Conservation (phyloP, 2,888 invertebrate genomes). For the Leucania comma region DNA sequence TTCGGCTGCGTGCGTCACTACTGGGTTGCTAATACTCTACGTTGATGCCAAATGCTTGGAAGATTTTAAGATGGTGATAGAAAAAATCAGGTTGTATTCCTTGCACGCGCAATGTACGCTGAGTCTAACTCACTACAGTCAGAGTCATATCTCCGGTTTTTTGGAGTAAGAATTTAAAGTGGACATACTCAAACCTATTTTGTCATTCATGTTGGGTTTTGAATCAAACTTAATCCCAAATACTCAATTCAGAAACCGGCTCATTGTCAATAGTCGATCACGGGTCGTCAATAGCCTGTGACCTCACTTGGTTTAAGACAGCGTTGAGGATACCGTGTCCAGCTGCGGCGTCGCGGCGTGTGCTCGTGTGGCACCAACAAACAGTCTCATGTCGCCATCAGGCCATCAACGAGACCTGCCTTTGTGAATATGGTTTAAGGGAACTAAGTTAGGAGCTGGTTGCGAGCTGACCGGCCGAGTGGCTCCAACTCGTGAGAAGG, state of each 20-base stretch:
- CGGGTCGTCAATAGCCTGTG: neutral
- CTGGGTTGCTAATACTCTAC: too few species aligned
- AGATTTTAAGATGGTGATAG: neutral
- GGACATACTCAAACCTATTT: too few species aligned
- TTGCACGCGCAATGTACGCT: neutral
- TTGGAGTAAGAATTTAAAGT: too few species aligned
- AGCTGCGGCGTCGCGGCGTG: neutral
- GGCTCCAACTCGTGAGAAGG: constrained; percentile 10
- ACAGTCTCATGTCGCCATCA: constrained; percentile 39
- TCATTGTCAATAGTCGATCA: too few species aligned
- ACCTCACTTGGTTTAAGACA: neutral
- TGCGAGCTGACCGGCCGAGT: constrained; percentile 7
- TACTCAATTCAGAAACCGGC: too few species aligned
- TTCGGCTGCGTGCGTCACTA: too few species aligned
- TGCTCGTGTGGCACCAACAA: constrained; percentile 1
- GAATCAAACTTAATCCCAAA: too few species aligned
- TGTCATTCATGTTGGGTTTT: too few species aligned
- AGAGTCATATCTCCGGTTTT: neutral
- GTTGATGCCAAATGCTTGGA: neutral
- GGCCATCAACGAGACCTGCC: constrained; percentile 49
- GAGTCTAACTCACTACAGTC: neutral
- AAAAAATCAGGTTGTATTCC: neutral
- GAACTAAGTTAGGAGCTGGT: constrained; percentile 39
- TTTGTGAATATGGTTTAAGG: constrained; percentile 55
- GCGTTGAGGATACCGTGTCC: neutral